A percentile compares a stretch with the other conserved stretches of the same genome.
These are phyloP conservation scores for Paralichthys olivaceus DNA, from an alignment of 2,113 vertebrate genomes.

Conservation along the genomic window DNA sequence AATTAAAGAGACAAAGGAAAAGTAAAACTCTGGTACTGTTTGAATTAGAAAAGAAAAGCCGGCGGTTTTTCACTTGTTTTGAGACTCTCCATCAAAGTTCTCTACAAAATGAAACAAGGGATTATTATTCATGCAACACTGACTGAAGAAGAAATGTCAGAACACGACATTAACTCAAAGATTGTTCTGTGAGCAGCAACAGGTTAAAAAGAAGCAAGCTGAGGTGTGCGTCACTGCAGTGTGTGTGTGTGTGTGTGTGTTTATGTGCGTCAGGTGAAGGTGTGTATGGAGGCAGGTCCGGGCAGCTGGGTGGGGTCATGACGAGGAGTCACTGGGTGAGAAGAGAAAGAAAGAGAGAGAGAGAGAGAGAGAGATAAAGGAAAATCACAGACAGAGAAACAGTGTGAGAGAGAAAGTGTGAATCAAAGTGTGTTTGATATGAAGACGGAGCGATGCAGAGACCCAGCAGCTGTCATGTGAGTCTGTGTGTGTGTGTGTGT, in stretches of 20 bases:
- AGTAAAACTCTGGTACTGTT: too few species aligned
- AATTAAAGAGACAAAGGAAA: too few species aligned
- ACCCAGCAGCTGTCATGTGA: constrained; percentile 77
- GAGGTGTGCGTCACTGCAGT: not conserved
- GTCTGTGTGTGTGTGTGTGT: constrained; percentile 46
- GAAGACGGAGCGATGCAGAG: constrained; percentile 58
- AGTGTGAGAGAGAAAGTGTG: constrained; percentile 28
- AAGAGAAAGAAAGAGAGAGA: not conserved
- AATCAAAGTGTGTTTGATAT: constrained; percentile 15
- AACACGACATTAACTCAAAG: too few species aligned
- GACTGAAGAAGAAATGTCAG: too few species aligned
- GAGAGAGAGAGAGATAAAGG: constrained; percentile 30
- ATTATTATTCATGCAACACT: too few species aligned
- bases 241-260: constrained; percentile 19
- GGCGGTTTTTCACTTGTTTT: too few species aligned
- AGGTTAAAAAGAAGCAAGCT: constrained; percentile 1
- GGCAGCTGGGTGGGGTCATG: constrained; percentile 42
- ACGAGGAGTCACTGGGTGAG: constrained; percentile 20
- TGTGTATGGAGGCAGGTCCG: constrained; percentile 62
- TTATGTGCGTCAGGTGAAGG: constrained; percentile 59
- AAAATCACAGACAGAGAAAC: constrained; percentile 37
- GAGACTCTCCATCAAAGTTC: too few species aligned
- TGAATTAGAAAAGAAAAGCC: too few species aligned
- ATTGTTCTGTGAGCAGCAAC: not conserved
- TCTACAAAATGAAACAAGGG: too few species aligned